Conservation (phyloP, 2,888 invertebrate genomes). For the Heteropelma amictum region DNA sequence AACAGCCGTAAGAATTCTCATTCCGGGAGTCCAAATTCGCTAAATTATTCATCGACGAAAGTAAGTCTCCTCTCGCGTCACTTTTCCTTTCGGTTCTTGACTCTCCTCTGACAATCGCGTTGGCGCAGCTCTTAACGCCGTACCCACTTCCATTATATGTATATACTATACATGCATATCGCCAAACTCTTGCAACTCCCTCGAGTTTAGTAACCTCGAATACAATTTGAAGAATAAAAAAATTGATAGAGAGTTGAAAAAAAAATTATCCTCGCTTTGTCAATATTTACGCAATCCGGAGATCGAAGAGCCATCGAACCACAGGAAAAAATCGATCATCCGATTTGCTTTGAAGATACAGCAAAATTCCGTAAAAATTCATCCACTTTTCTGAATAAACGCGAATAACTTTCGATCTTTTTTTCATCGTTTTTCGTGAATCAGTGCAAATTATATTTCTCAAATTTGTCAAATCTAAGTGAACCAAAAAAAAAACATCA, state of each 20-base stretch:
- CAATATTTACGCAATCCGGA: background rate
- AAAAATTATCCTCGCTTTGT: background rate
- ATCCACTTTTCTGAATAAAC: too few species aligned
- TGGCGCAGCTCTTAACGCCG: background rate
- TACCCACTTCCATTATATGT: slow-evolving; percentile 5
- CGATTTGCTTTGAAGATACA: too few species aligned
- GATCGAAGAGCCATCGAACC: background rate
- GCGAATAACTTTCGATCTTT: too few species aligned
- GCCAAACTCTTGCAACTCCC: slow-evolving; percentile 10
- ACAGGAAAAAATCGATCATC: too few species aligned
- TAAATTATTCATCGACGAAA: slow-evolving; percentile 48
- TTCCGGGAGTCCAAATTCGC: slow-evolving; percentile 25
- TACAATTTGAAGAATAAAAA: background rate
- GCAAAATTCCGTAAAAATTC: too few species aligned
- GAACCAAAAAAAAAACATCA: too few species aligned
- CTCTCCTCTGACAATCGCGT: background rate
- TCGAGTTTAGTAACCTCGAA: slow-evolving; percentile 18
- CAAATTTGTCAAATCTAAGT: too few species aligned
- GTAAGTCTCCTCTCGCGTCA: slow-evolving; percentile 37
- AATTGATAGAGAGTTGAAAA: too few species aligned
- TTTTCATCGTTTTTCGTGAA: too few species aligned
- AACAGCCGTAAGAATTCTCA: slow-evolving; percentile 20
- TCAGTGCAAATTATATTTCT: too few species aligned
- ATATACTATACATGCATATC: too few species aligned
- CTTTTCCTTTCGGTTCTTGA: slow-evolving; percentile 29